These are phyloP conservation scores for Patiria miniata DNA, from an alignment of 35 echinoderm and acorn worm genomes.

Conservation along the genomic window DNA sequence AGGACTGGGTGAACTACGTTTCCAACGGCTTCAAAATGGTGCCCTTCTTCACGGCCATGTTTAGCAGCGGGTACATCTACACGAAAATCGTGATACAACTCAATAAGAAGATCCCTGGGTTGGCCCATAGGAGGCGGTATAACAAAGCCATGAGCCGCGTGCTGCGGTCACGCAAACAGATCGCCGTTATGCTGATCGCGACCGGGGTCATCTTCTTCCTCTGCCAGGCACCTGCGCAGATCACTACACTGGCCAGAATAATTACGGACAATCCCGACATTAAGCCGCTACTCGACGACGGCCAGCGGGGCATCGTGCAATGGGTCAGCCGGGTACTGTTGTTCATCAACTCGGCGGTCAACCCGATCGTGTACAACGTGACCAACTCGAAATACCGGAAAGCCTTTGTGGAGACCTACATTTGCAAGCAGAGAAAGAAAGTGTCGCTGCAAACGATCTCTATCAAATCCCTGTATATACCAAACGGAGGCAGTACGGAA, in stretches of 20 bases:
- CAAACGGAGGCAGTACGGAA: no score
- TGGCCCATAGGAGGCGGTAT: no score
- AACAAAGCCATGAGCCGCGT: not conserved
- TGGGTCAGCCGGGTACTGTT: conserved; percentile 52
- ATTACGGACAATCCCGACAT: not conserved
- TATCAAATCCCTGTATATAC: no score
- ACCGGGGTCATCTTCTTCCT: conserved; percentile 42
- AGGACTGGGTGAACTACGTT: no score
- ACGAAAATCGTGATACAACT: no score
- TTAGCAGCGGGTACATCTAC: no score
- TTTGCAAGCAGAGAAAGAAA: no score
- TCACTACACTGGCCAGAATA: not conserved
- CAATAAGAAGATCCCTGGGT: no score
- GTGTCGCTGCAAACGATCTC: no score
- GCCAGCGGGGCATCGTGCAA: not conserved
- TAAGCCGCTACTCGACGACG: not conserved
- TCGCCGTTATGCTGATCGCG: conserved; percentile 26
- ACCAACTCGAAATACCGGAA: conserved; percentile 73
- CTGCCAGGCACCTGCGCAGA: conserved; percentile 33
- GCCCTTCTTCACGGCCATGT: no score
- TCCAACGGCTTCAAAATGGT: no score
- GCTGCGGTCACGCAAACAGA: not conserved
- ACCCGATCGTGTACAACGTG: conserved; percentile 84
- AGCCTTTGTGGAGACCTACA: conserved; percentile 37
- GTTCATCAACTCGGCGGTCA: conserved; percentile 84